Conservation (phyloP, 2,888 invertebrate genomes). For the Tetanocera ferruginea region DNA sequence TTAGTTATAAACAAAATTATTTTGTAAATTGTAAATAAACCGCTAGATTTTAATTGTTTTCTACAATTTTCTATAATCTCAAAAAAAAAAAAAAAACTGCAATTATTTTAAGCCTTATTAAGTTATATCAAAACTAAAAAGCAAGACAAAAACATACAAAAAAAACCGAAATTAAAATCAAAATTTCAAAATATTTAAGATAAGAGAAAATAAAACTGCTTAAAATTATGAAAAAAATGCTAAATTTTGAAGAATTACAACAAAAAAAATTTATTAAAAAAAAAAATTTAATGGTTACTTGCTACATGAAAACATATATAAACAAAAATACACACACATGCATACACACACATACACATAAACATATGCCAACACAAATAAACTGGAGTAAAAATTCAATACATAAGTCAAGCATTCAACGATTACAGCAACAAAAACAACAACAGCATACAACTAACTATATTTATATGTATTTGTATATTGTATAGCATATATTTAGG, state of each 20-base stretch:
- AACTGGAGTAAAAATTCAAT: conserved; percentile 18
- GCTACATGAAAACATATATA: conserved; percentile 7
- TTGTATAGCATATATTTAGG: conserved; percentile 47
- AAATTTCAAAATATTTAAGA: conserved; percentile 12
- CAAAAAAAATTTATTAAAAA: conserved; percentile 20
- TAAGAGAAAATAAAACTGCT: conserved; percentile 29
- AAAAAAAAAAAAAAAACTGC: background rate
- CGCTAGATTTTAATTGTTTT: conserved; percentile 25
- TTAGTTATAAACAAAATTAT: background rate
- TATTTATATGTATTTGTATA: conserved; percentile 66
- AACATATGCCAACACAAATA: background rate
- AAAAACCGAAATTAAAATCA: conserved; percentile 5
- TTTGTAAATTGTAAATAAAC: conserved; percentile 30
- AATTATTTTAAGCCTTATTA: background rate
- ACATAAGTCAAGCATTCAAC: background rate
- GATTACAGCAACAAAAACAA: background rate
- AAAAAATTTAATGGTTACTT: background rate
- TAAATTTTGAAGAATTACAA: conserved; percentile 32
- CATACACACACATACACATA: background rate
- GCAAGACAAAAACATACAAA: background rate
- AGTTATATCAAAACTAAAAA: background rate
- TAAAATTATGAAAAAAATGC: conserved; percentile 16
- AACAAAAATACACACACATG: background rate
- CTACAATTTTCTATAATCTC: conserved; percentile 25
- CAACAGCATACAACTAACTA: conserved; percentile 48